Base-by-base conservation (phyloP, 2,113 vertebrate genomes). In the Malurus elegans region DNA sequence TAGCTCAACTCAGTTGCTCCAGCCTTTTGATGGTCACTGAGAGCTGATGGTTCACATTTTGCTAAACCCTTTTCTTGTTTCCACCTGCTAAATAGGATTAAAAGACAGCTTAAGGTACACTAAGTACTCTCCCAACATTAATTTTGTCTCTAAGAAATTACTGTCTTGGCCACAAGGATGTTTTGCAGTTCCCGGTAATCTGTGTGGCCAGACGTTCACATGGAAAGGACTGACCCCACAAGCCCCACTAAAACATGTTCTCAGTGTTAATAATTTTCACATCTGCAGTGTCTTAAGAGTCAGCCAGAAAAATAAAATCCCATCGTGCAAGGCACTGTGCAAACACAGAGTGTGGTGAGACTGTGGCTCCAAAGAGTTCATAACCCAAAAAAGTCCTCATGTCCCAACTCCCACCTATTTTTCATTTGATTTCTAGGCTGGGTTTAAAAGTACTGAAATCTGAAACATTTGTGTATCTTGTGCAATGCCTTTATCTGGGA, bases 51-150 rank as follows among this genome's bases (percentile, higher is more conserved):
- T n/a, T 84, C 65, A 81, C 51, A 48, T 53, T 40, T 17, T 87
- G 44, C 40, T 94, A 83, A 93, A 86, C 75, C 73, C 91, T 72
- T 85, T 91, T 72, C 76, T 89, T 89, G 31, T 91, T 90, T 93
- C 75, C 72, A 86, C 85, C 82, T 86, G 56, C 51, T 93, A 94
- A 86, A 69, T 23, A 79, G 38, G 60, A 90, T 86, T 86, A 88
- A 95, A 94, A 92, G 10, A 25, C 47, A 80, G 32, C n/a, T 94
- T 90, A 82, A 95, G 96, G 81, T 51, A 53, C 60, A 71, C 67
- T 80, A 65, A 94, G 54, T 76, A 82, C 51, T 76, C 45, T 86
- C 84, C 58, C 31, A 88, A n/a, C 28, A 48, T 83, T 80, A 60
- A 74, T 83, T 86, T 93, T 69, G 51, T 86, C 60, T 40, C 14